Base-by-base conservation (phyloP, 2,888 invertebrate species). In the Ormyrus rosae region DNA sequence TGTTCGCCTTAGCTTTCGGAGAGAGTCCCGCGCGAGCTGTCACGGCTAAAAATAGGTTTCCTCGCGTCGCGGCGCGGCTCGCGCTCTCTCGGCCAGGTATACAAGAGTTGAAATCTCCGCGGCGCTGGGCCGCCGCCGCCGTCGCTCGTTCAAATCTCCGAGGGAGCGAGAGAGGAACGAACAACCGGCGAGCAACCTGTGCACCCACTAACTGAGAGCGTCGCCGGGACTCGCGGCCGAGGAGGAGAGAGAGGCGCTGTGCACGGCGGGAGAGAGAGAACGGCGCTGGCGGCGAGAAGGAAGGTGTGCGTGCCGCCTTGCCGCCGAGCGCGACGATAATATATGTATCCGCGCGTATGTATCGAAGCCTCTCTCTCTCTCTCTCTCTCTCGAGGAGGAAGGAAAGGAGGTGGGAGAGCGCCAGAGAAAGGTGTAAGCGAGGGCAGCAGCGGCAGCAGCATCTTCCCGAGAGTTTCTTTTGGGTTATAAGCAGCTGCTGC, bases 41-140 rank as follows among this genome's bases (percentile, higher is more conserved):
- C 88, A 87, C 83, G 86, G 85, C 87, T 88, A 88, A 89, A 89
- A 89, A 88, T 89, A 89, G 86, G 83, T 84, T 60, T 34, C 60
- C 10, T 34, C 60, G 13, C 60, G 60, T 60, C 19, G 19, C 34
- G 13, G 19, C 2, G 6, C 34, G 13, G 13, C 9, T 19, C 60
- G 13, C 60, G 60, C 5, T 60, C 60, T 19, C n/a, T 34, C 19
- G 19, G 19, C 1, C 19, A 19, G 19, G 19, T 19, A 19, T 19
- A 19, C 19, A 19, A 19, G 19, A 19, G 19, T 19, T 19, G 19
- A 19, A 19, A 19, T 19, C 19, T 19, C 19, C 19, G 19, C 19
- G 19, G 19, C 19, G 19, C 19, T 19, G 19, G 19, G 19, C 19
- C 19, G 19, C 19, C 19, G 19, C 19, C 19, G 19, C 19, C 19